Evolutionary conservation across 1,140 invertebrate genomes (phyloP).

Genomic region (Drosophila nasuta): DNA sequence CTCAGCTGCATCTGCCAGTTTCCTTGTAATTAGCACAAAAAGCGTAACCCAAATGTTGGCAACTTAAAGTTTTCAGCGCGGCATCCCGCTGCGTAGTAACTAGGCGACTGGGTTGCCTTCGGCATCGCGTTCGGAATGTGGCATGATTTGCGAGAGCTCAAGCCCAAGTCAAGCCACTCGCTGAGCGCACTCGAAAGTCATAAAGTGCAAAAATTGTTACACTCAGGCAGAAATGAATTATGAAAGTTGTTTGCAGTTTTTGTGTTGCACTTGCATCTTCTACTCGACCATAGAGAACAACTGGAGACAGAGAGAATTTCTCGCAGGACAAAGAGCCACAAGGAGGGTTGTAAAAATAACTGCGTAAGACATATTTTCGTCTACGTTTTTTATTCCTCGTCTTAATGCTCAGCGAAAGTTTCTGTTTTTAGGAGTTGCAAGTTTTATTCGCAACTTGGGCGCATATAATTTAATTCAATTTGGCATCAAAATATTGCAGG

Average conservation of each 20-base stretch:
- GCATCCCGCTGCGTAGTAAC: constrained; percentile 33
- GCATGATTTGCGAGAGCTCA: constrained; percentile 63
- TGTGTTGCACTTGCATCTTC: constrained; percentile 56
- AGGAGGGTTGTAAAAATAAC: constrained; percentile 14
- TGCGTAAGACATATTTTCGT: constrained; percentile 47
- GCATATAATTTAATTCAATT: constrained; percentile 78
- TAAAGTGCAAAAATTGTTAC: constrained; percentile 83
- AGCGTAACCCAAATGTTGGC: constrained; percentile 60
- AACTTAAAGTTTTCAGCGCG: constrained; percentile 63
- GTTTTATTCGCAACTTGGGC: constrained; percentile 55
- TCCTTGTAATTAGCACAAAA: constrained; percentile 78
- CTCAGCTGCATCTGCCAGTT: constrained; percentile 35
- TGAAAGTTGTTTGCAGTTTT: constrained; percentile 72
- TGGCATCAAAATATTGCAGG: constrained; percentile 59
- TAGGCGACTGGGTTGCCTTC: constrained; percentile 14
- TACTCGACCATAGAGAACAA: constrained; percentile 14
- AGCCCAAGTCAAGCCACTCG: constrained; percentile 45
- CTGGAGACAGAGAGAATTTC: constrained; percentile 4
- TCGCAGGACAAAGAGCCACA: constrained; percentile 3
- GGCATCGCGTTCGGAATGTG: constrained; percentile 48
- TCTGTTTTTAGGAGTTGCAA: constrained; percentile 48
- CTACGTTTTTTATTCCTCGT: constrained; percentile 5
- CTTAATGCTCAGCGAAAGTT: constrained; percentile 49
- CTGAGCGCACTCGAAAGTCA: constrained; percentile 77
- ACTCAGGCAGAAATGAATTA: constrained; percentile 82